phyloP scores from a whole-genome alignment of 2,113 vertebrate genomes.

The Campylomormyrus tamandua region DNA sequence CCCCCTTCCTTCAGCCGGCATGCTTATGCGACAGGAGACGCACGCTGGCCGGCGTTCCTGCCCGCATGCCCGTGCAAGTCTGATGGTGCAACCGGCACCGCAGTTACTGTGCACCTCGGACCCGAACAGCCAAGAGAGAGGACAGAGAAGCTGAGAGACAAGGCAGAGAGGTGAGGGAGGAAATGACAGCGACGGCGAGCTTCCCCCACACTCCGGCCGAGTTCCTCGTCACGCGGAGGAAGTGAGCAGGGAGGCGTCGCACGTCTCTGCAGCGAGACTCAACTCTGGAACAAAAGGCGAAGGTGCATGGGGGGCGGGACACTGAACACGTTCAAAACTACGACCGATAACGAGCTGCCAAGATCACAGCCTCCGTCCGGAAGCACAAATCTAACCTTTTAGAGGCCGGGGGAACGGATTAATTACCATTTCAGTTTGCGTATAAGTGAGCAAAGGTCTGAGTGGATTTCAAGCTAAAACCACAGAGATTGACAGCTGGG shows the following conservation, averaged over 20 bases:
- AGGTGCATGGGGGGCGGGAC: not conserved
- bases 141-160: not conserved
- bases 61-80: not conserved
- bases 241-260: slow-evolving; percentile 10
- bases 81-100: not conserved
- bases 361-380: not conserved
- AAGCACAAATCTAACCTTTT: not conserved
- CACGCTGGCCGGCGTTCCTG: not conserved
- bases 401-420: not conserved
- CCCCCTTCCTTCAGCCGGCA: slow-evolving; percentile 23
- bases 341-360: not conserved
- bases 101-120: not conserved
- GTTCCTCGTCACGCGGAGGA: not conserved
- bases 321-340: not conserved
- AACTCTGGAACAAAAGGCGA: not conserved
- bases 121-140: not conserved
- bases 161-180: slow-evolving; percentile 27
- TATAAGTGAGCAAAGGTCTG: not conserved
- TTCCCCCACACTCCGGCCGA: slow-evolving; percentile 22
- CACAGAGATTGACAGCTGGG: not conserved
- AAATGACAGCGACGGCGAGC: slow-evolving; percentile 48
- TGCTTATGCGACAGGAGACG: not conserved
- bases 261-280: not conserved
- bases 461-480: not conserved
- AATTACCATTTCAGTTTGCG: not conserved